Base-by-base conservation (phyloP, 2,113 vertebrate species). In the Pionites leucogaster region DNA sequence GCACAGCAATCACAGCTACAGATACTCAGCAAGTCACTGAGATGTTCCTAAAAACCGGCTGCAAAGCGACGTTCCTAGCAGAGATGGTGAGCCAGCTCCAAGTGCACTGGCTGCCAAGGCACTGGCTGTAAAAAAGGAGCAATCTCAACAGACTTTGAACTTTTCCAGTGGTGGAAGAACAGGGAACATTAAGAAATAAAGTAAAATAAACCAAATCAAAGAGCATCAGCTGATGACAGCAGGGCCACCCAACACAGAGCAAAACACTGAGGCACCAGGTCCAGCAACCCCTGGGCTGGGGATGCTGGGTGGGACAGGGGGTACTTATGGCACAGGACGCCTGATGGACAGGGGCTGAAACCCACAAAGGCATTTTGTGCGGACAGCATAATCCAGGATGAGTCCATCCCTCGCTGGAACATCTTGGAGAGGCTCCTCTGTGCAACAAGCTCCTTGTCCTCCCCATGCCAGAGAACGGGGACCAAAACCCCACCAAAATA, bases 141-240 rank as follows among this genome's bases (percentile, higher is more conserved):
- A 81, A 90, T 72, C 83, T 93, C 20, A 0, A 64, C 46, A 79
- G 80, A 89, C 93, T 96, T 93, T 65, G 86, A 95, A 90, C 86
- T 94, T 76, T 42, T 75, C 69, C 67, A 64, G 35, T 23, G 44
- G 44, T 71, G 42, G 76, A 83, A 75, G 52, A 93, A 25, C 60
- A 76, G 29, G 18, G 76, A 76, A 83, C 5, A 13, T 68, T 84
- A 86, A 81, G 80, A 86, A 93, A 83, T 22, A 69, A 77, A 57
- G n/a, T n/a, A 50, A 57, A 70, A 55, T 24, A 59, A 59, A 59
- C 22, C 33, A 35, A 59, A n/a, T 37, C 14, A 70, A 82, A 86
- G 44, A 86, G 9, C 15, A 69, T 55, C 78, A 60, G 14, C 8
- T 35, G 49, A 39, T 27, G 9, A 90, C 6, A 80, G 35, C 0